A percentile compares a stretch with the other conserved stretches of the same genome.
Evolutionary conservation across 2,113 vertebrate genomes (phyloP).

Genomic region (Prinia subflava): DNA sequence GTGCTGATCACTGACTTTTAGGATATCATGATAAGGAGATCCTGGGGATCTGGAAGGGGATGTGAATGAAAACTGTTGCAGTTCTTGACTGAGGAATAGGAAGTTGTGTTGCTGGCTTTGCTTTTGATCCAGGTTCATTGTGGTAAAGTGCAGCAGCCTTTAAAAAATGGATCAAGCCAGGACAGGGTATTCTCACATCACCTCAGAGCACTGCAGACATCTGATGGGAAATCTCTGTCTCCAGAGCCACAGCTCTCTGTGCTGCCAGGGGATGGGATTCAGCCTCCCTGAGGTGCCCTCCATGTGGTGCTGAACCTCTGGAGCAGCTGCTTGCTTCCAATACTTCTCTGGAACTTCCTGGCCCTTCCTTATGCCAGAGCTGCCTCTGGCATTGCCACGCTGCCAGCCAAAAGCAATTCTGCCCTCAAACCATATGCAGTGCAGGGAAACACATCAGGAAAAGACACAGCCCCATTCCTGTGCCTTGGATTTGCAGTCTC

Average conservation of each 20-base stretch:
- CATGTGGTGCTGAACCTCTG: fast-evolving
- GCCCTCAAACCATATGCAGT: too few relatives aligned
- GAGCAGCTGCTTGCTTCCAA: fast-evolving
- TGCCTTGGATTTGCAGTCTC: not conserved
- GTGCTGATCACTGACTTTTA: not conserved
- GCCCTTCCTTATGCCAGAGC: not conserved
- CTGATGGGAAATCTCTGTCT: not conserved
- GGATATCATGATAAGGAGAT: not conserved
- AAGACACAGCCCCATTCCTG: not conserved
- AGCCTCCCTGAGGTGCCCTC: fast-evolving
- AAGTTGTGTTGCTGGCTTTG: not conserved
- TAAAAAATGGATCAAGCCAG: not conserved
- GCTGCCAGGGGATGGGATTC: not conserved
- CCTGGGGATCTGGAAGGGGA: not conserved
- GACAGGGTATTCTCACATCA: fast-evolving
- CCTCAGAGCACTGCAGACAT: not conserved
- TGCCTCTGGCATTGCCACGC: not conserved
- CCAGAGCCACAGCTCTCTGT: not conserved
- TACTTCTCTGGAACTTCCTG: not conserved
- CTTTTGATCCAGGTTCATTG: not conserved
- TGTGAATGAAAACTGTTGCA: not conserved
- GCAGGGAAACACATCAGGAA: not conserved
- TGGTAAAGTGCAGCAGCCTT: not conserved
- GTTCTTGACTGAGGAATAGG: not conserved
- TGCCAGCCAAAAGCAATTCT: not conserved